These are phyloP conservation scores for Hydra vulgaris DNA, from an alignment of 30 jellyfish, hydroid and myxozoan species.

Conservation along the genomic window DNA sequence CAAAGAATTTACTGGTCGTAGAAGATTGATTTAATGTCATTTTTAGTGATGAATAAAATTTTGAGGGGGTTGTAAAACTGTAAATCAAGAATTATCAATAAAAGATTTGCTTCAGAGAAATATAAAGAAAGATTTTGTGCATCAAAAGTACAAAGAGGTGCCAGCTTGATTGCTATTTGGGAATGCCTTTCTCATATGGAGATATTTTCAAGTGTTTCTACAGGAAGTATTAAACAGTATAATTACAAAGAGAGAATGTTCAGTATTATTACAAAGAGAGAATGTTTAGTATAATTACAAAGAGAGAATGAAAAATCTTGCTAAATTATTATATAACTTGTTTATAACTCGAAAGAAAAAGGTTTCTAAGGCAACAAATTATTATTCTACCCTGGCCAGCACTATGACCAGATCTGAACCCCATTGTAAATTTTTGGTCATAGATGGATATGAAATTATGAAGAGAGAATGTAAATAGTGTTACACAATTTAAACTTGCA, in stretches of 20 bases:
- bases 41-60: background rate
- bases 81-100: background rate
- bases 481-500: background rate
- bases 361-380: background rate
- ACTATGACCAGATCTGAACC: background rate
- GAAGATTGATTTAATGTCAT: background rate
- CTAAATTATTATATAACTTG: background rate
- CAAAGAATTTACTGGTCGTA: no score
- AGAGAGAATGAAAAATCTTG: background rate
- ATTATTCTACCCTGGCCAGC: background rate
- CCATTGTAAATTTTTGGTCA: background rate
- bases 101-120: background rate
- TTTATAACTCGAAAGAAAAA: background rate
- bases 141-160: background rate
- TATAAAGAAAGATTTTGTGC: background rate
- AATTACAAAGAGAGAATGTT: background rate
- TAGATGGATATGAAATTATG: background rate
- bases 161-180: background rate
- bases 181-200: background rate
- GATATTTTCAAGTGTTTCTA: background rate
- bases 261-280: background rate
- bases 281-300: no score
- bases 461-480: background rate
- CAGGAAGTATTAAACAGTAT: background rate
- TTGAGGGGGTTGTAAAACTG: background rate